These are phyloP conservation scores for Phyllopteryx taeniolatus DNA, from an alignment of 2,113 vertebrate genomes.

Conservation along the genomic window DNA sequence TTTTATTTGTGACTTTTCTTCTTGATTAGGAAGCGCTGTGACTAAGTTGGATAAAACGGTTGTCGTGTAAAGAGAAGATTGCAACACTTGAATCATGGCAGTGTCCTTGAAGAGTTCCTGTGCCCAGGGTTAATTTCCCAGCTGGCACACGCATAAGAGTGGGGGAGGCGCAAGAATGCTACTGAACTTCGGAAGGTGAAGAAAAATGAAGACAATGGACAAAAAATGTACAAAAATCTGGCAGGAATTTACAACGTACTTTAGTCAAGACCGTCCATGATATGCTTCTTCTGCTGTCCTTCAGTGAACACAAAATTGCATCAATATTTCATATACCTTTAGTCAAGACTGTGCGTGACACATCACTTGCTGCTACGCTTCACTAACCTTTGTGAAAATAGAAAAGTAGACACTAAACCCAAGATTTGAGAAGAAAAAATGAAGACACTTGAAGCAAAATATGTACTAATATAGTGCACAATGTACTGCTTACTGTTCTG, in stretches of 20 bases:
- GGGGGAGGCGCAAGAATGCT: background rate
- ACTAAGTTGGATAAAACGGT: slow-evolving; percentile 1
- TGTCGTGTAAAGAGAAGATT: background rate
- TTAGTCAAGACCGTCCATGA: background rate
- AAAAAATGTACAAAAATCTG: background rate
- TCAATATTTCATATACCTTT: too few relatives aligned
- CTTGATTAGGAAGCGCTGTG: background rate
- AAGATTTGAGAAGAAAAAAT: too few relatives aligned
- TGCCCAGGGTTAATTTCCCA: slow-evolving; percentile 1
- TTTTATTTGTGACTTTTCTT: background rate
- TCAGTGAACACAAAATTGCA: background rate
- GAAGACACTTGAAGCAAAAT: too few relatives aligned
- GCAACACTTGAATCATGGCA: background rate
- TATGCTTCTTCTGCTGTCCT: background rate
- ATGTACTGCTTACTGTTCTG: too few relatives aligned
- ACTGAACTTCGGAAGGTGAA: background rate
- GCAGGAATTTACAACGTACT: background rate
- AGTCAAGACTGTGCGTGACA: too few relatives aligned
- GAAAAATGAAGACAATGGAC: background rate
- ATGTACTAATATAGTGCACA: too few relatives aligned
- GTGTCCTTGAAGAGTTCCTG: slow-evolving; percentile 1
- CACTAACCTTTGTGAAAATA: too few relatives aligned
- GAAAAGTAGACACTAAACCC: too few relatives aligned
- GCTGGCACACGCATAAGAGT: background rate
- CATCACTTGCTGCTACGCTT: too few relatives aligned